phyloP scores from a whole-genome alignment of 2,888 invertebrate genomes.

The Romanomermis culicivorax region DNA sequence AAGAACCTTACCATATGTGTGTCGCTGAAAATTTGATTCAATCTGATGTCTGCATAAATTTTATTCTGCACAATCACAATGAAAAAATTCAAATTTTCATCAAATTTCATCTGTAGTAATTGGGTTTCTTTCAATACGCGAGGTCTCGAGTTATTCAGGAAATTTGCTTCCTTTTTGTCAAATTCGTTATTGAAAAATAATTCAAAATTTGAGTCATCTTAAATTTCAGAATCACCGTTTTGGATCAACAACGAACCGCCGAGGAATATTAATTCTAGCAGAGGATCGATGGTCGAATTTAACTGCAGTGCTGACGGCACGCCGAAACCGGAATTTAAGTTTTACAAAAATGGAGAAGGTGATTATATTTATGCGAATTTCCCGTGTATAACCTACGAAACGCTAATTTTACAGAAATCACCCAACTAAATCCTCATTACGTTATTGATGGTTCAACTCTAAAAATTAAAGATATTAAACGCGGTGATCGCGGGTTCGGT shows the following conservation, averaged over 20 bases:
- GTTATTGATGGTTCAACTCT: not conserved
- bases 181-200: no score
- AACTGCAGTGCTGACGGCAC: slow-evolving; percentile 67
- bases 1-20: no score
- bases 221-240: slow-evolving; percentile 53
- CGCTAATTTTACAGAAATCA: not conserved
- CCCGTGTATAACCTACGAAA: not conserved
- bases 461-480: not conserved
- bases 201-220: no score
- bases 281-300: slow-evolving; percentile 71
- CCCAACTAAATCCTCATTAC: not conserved
- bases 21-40: no score
- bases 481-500: slow-evolving; percentile 18
- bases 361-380: slow-evolving; percentile 8
- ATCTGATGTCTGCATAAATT: no score
- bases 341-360: slow-evolving; percentile 34
- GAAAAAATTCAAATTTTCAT: no score
- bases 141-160: no score
- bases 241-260: slow-evolving; percentile 55
- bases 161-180: no score
- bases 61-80: no score
- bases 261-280: slow-evolving; percentile 62
- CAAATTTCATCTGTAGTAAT: no score
- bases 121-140: no score
- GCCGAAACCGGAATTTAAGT: slow-evolving; percentile 61